Base-by-base conservation (phyloP, 2,797 vertebrate species). In the Muscicapa striata region DNA sequence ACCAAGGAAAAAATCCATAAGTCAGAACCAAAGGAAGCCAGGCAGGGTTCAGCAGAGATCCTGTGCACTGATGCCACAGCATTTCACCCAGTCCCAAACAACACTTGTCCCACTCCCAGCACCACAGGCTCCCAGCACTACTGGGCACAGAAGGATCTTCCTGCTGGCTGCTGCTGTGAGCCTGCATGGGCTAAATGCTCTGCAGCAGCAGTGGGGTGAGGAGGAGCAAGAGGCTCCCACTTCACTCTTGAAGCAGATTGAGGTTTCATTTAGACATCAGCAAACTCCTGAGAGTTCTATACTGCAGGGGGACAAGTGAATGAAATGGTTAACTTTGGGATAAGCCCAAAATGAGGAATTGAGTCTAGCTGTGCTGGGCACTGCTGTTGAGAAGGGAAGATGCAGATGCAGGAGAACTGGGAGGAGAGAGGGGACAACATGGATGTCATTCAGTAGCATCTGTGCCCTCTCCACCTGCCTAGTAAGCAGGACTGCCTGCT, bases 331-430 rank as follows among this genome's bases (percentile, higher is more conserved):
- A n/a, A 13, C 49, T 83, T 89, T 59, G 15, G 40, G 63, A 46
- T n/a, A 80, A 83, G 64, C 4, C 2, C 58, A 23, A n/a, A 85
- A 57, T 24, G 7, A 52, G 10, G 15, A 87, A 45, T 7, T 10
- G 3, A 45, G 19, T 36, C 20, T 34, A 13, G 6, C 3, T 54
- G 41, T 55, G 29, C 11, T 45, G 13, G 57, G n/a, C 24, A 38
- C 3, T 13, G 32, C 22, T 62, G 7, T 38, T 49, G 64, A 54
- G 40, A 55, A 76, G 13, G 17, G 11, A 66, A 84, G 8, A 14
- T 5, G 11, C 49, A 7, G 29, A 9, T 77, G 19, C 29, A n/a
- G 20, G 2, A 22, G 6, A 7, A 9, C 0, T 1, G 4, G 18
- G 23, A 5, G 18, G 12, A 77, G 24, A 64, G 19, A 38, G 17